Evolutionary conservation across 2,797 vertebrate genomes (phyloP).

Genomic region (Halcyon smyrnensis): DNA sequence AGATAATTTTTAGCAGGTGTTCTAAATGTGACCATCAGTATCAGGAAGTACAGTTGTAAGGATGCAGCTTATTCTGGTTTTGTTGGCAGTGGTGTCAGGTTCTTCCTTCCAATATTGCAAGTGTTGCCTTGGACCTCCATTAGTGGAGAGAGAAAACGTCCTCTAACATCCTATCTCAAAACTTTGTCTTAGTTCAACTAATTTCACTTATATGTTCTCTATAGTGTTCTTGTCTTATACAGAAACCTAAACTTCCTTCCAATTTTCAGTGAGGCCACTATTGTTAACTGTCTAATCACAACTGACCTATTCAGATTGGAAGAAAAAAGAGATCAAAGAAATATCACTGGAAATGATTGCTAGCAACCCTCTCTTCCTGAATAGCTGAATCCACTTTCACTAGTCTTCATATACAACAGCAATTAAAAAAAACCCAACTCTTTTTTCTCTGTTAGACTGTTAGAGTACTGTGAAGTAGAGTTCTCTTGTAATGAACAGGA

Average conservation of each 20-base stretch:
- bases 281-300: background rate
- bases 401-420: background rate
- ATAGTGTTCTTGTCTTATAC: background rate
- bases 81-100: background rate
- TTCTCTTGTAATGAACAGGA: background rate
- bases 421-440: background rate
- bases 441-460: rapidly evolving
- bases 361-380: background rate
- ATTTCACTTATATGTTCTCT: background rate
- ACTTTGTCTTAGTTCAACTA: background rate
- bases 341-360: background rate
- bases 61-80: background rate
- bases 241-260: background rate
- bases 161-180: background rate
- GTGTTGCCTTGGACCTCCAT: background rate
- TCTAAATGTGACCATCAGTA: background rate
- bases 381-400: background rate
- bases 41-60: background rate
- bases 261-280: background rate
- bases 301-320: background rate
- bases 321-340: background rate
- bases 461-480: background rate
- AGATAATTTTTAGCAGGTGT: background rate
- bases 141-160: background rate
- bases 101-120: background rate